phyloP scores from a whole-genome alignment of 1,140 invertebrate genomes.

The Phenacoccus solenopsis region DNA sequence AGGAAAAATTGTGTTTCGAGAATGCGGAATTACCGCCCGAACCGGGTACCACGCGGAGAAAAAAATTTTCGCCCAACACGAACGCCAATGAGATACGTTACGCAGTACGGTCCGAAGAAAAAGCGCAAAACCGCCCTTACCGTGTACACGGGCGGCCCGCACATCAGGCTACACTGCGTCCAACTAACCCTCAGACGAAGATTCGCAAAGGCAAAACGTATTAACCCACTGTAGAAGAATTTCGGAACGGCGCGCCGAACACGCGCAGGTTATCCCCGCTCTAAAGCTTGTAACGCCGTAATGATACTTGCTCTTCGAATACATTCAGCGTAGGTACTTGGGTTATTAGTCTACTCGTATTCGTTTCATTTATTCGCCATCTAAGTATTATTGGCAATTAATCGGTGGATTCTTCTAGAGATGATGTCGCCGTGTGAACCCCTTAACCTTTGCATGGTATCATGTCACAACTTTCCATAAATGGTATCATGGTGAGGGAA shows the following conservation, averaged over 20 bases:
- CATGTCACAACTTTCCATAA: no score
- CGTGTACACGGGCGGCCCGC: background rate
- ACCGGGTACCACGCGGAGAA: background rate
- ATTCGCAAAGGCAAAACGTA: background rate
- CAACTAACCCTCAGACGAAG: constrained; percentile 11
- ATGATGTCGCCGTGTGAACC: no score
- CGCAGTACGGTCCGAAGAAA: background rate
- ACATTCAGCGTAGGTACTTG: no score
- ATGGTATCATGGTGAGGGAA: no score
- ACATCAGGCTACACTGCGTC: constrained; percentile 1
- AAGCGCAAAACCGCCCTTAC: background rate
- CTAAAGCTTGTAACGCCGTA: background rate
- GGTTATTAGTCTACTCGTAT: no score
- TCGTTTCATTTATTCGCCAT: no score
- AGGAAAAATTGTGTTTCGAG: background rate
- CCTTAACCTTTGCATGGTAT: no score
- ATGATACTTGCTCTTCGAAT: no score
- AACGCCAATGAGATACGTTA: background rate
- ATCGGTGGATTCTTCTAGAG: no score
- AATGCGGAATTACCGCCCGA: background rate
- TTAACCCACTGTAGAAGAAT: background rate
- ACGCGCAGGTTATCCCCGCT: background rate
- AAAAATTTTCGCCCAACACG: background rate
- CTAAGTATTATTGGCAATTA: no score
- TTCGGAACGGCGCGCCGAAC: background rate